These are phyloP conservation scores for Drosophila colorata DNA, from an alignment of 2,888 invertebrate species.

Conservation along the genomic window DNA sequence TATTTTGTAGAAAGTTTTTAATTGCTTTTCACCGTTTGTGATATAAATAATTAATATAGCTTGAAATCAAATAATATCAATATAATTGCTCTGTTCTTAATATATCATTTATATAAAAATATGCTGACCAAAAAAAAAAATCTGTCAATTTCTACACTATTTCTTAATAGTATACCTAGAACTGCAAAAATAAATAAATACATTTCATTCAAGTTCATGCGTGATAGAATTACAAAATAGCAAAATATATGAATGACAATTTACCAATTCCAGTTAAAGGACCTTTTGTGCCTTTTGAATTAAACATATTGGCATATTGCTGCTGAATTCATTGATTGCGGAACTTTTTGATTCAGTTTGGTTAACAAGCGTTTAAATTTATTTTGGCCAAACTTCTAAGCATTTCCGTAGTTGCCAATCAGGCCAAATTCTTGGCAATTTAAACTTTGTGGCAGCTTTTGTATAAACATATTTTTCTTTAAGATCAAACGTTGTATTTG, in stretches of 20 bases:
- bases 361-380: slow-evolving; percentile 20
- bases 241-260: slow-evolving; percentile 41
- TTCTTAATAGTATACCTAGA: background rate
- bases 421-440: slow-evolving; percentile 11
- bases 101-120: slow-evolving; percentile 7
- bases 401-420: slow-evolving; percentile 28
- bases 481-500: background rate
- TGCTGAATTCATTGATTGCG: slow-evolving; percentile 26
- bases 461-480: background rate
- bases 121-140: background rate
- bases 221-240: background rate
- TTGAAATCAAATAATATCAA: background rate
- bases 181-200: background rate
- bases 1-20: background rate
- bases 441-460: background rate
- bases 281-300: background rate
- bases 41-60: background rate
- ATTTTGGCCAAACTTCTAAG: slow-evolving; percentile 5
- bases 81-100: background rate
- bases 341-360: slow-evolving; percentile 22
- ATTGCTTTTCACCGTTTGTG: background rate
- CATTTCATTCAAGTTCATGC: background rate
- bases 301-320: slow-evolving; percentile 11
- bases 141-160: background rate
- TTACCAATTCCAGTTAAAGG: slow-evolving; percentile 5